These are phyloP conservation scores for Neosalanx taihuensis DNA, from an alignment of 2,797 vertebrate species.

Conservation along the genomic window DNA sequence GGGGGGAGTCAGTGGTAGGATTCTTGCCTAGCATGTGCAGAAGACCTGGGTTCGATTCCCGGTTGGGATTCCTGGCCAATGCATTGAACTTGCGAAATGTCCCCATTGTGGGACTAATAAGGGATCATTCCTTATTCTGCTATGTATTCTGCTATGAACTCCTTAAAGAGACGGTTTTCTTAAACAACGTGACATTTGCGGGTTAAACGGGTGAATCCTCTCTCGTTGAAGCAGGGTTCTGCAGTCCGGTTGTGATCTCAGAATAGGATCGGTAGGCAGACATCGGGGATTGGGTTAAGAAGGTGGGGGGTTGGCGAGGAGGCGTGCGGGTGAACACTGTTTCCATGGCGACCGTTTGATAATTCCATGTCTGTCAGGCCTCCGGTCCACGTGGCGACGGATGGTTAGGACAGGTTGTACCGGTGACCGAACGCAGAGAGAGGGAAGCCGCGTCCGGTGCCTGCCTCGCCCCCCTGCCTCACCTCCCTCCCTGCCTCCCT, in stretches of 20 bases:
- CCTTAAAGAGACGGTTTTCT: too few relatives aligned
- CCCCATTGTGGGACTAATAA: too few relatives aligned
- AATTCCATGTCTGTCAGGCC: constrained; percentile 67
- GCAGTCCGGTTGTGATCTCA: constrained; percentile 19
- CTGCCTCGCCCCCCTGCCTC: not conserved
- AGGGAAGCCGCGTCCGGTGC: constrained; percentile 41
- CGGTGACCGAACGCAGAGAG: constrained; percentile 56
- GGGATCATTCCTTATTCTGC: too few relatives aligned
- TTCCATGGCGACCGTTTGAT: constrained; percentile 77
- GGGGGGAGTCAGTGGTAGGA: too few relatives aligned
- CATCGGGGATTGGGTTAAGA: constrained; percentile 74
- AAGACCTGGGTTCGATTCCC: too few relatives aligned
- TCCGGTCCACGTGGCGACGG: constrained; percentile 63
- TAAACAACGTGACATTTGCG: not conserved
- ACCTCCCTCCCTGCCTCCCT: constrained; percentile 11
- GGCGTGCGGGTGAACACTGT: constrained; percentile 72
- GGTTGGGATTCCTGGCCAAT: too few relatives aligned
- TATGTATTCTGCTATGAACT: too few relatives aligned
- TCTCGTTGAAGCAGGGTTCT: not conserved
- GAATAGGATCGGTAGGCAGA: constrained; percentile 43
- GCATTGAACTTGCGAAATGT: too few relatives aligned
- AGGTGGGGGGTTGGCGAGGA: constrained; percentile 58
- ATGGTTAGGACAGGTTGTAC: constrained; percentile 66
- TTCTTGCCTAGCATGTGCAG: too few relatives aligned
- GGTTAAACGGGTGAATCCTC: too few relatives aligned